A percentile compares a stretch with the other conserved stretches of the same genome.
Evolutionary conservation across 2,888 invertebrate species (phyloP).

Genomic region (Amblyteles armatorius): DNA sequence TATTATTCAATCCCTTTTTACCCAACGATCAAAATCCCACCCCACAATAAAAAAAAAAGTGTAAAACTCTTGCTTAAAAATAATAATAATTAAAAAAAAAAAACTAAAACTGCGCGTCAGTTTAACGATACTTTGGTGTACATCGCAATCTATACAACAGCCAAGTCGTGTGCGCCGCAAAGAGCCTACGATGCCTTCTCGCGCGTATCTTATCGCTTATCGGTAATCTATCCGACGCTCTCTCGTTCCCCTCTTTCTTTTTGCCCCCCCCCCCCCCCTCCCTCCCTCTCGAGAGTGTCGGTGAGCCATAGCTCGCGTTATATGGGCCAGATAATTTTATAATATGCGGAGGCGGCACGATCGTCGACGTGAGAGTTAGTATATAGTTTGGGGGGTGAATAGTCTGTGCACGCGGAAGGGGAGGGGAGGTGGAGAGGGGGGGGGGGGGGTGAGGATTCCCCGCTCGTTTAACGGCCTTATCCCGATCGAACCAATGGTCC

Average conservation of each 20-base stretch:
- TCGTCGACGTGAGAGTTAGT: conserved; percentile 4
- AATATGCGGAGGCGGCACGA: conserved; percentile 47
- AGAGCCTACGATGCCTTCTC: conserved; percentile 56
- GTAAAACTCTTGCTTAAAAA: background rate
- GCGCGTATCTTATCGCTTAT: conserved; percentile 73
- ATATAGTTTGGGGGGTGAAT: conserved; percentile 17
- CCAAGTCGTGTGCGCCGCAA: conserved; percentile 37
- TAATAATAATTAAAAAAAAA: background rate
- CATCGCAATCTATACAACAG: background rate
- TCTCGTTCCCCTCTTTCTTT: background rate
- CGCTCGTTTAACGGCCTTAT: conserved; percentile 53
- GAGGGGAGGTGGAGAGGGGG: too few relatives aligned
- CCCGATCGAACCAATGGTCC: conserved; percentile 53
- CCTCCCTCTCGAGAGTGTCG: background rate
- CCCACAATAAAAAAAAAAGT: background rate
- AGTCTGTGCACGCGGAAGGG: background rate
- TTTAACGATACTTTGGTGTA: conserved; percentile 12
- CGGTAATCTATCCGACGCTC: conserved; percentile 69
- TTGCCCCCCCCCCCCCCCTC: background rate
- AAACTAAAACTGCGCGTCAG: background rate
- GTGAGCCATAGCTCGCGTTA: conserved; percentile 60
- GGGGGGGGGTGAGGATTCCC: background rate
- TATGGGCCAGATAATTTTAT: conserved; percentile 73
- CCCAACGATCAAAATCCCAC: background rate
- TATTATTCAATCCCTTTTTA: background rate